Evolutionary conservation across 2,797 vertebrate genomes (phyloP).

Genomic region (Huso huso): DNA sequence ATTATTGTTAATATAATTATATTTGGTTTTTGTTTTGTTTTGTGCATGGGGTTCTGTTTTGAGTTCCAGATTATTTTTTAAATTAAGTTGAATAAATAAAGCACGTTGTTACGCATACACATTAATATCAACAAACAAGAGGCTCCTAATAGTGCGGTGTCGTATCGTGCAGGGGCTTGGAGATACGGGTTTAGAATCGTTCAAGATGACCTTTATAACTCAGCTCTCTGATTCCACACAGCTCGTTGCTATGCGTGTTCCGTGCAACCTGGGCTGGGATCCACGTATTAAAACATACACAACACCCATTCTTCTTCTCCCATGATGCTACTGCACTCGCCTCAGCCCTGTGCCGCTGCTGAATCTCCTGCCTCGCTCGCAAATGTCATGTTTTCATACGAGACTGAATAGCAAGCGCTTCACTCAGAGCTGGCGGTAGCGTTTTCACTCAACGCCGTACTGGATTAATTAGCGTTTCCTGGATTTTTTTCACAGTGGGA

Average conservation of each 20-base stretch:
- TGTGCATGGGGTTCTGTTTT: too few species aligned
- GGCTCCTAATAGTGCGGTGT: neutral
- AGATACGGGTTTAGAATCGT: too few species aligned
- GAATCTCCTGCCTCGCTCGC: too few species aligned
- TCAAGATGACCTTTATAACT: neutral
- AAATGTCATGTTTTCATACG: neutral
- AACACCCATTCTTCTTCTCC: conserved; percentile 23
- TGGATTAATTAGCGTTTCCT: neutral
- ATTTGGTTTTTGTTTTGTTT: too few species aligned
- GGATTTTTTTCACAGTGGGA: neutral
- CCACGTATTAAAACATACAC: conserved; percentile 21
- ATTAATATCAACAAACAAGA: too few species aligned
- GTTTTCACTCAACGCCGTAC: neutral
- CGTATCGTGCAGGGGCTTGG: neutral
- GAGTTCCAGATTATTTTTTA: too few species aligned
- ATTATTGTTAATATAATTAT: too few species aligned
- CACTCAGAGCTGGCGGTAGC: neutral
- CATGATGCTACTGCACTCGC: conserved; percentile 5
- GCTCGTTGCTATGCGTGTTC: conserved; percentile 2
- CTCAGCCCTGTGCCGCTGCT: too few species aligned
- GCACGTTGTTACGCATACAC: too few species aligned
- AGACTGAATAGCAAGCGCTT: neutral
- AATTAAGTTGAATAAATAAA: too few species aligned
- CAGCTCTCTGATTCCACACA: neutral
- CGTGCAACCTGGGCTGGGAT: conserved; percentile 31